Percentiles rank a stretch among this genome's conserved stretches.
These are phyloP conservation scores for Tachyglossus aculeatus DNA, from an alignment of 2,797 vertebrate species.

Conservation along the genomic window DNA sequence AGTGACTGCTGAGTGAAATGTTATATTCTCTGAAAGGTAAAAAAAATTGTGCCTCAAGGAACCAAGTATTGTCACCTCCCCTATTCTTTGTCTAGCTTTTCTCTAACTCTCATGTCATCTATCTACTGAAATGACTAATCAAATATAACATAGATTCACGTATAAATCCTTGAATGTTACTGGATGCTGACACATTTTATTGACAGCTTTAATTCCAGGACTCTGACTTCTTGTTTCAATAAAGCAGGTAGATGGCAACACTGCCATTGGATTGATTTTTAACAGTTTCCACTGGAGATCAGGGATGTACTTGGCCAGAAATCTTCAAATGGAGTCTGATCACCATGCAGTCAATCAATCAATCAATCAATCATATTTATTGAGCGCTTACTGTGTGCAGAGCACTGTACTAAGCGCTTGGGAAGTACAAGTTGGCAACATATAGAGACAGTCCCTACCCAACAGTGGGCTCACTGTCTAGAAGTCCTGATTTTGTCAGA, in stretches of 20 bases:
- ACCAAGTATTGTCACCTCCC: too few species aligned
- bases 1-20: too few species aligned
- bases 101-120: constrained; percentile 2
- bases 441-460: too few species aligned
- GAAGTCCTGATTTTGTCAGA: constrained; percentile 14
- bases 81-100: neutral
- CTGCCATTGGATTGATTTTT: neutral
- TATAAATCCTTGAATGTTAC: neutral
- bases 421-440: too few species aligned
- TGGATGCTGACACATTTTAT: neutral
- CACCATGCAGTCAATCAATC: neutral
- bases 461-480: too few species aligned
- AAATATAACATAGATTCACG: too few species aligned
- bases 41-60: too few species aligned
- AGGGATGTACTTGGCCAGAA: constrained; percentile 13
- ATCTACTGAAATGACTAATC: too few species aligned
- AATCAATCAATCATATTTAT: too few species aligned
- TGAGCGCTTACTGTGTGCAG: too few species aligned
- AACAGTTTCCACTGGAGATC: constrained; percentile 8
- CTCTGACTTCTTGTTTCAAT: constrained; percentile 20
- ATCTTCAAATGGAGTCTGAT: constrained; percentile 36
- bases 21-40: too few species aligned
- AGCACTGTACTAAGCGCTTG: too few species aligned
- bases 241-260: neutral
- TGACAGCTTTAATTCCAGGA: constrained; percentile 13